These are phyloP conservation scores for Drosophila subquinaria DNA, from an alignment of 2,888 invertebrate species.

Conservation along the genomic window DNA sequence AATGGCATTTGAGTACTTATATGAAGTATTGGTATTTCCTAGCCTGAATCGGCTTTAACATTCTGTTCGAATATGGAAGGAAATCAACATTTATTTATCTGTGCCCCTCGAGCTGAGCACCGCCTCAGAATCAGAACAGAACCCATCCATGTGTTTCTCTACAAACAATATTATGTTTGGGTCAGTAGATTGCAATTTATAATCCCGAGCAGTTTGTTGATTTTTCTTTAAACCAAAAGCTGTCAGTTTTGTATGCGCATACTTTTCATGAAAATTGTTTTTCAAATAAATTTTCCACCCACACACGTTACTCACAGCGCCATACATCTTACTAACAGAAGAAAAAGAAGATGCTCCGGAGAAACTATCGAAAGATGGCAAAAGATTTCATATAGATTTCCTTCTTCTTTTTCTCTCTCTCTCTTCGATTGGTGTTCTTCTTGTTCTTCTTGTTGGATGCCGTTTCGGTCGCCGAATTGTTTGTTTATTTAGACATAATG, in stretches of 20 bases:
- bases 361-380: slow-evolving; percentile 40
- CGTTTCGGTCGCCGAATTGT: slow-evolving; percentile 49
- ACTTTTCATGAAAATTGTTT: slow-evolving; percentile 79
- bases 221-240: slow-evolving; percentile 71
- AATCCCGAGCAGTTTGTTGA: slow-evolving; percentile 68
- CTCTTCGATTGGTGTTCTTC: slow-evolving; percentile 34
- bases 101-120: slow-evolving; percentile 15
- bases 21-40: not conserved
- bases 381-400: slow-evolving; percentile 53
- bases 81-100: slow-evolving; percentile 33
- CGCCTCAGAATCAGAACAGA: slow-evolving; percentile 20
- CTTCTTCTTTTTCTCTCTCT: slow-evolving; percentile 5
- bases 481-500: slow-evolving; percentile 80
- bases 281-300: slow-evolving; percentile 77
- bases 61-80: not conserved
- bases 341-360: slow-evolving; percentile 10
- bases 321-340: slow-evolving; percentile 62
- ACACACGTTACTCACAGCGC: slow-evolving; percentile 53
- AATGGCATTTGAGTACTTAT: not conserved
- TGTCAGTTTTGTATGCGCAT: slow-evolving; percentile 79
- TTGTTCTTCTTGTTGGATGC: slow-evolving; percentile 10
- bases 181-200: slow-evolving; percentile 74
- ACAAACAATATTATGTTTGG: slow-evolving; percentile 63
- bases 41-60: not conserved
- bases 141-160: slow-evolving; percentile 55